These are phyloP conservation scores for Pelosia muscerda DNA, from an alignment of 2,888 invertebrate genomes.

Conservation along the genomic window DNA sequence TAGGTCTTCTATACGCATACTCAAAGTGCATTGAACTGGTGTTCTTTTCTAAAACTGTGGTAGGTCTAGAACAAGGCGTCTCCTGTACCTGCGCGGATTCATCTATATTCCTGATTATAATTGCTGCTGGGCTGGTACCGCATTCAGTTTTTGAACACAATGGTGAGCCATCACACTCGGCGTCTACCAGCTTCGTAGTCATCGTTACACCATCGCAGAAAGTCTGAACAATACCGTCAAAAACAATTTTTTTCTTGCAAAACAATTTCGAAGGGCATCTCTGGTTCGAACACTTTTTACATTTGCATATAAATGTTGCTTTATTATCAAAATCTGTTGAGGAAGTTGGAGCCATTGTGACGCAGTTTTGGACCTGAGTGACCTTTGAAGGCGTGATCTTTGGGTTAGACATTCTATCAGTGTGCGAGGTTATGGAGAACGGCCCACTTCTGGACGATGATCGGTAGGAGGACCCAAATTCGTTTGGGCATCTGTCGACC, in stretches of 20 bases:
- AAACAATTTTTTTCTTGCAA: constrained; percentile 30
- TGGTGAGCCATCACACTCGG: constrained; percentile 53
- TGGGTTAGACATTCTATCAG: constrained; percentile 20
- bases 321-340: constrained; percentile 28
- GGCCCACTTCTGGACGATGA: constrained; percentile 50
- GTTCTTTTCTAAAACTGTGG: constrained; percentile 48
- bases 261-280: constrained; percentile 47
- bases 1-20: constrained; percentile 2
- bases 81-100: constrained; percentile 26
- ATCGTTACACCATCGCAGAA: constrained; percentile 68
- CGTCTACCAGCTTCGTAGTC: constrained; percentile 66
- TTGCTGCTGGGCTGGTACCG: constrained; percentile 44
- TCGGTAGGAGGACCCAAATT: constrained; percentile 59
- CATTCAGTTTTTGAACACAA: constrained; percentile 36
- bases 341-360: constrained; percentile 44
- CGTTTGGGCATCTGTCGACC: constrained; percentile 32
- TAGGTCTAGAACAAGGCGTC: constrained; percentile 24
- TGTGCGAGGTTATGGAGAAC: constrained; percentile 55
- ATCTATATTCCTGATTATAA: constrained; percentile 41
- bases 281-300: constrained; percentile 51
- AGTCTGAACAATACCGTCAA: constrained; percentile 65
- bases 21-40: neutral
- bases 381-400: constrained; percentile 46
- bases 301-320: constrained; percentile 52
- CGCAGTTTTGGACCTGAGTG: constrained; percentile 59